Evolutionary conservation across 1,140 invertebrate genomes (phyloP).

Genomic region (Tenebrio molitor): DNA sequence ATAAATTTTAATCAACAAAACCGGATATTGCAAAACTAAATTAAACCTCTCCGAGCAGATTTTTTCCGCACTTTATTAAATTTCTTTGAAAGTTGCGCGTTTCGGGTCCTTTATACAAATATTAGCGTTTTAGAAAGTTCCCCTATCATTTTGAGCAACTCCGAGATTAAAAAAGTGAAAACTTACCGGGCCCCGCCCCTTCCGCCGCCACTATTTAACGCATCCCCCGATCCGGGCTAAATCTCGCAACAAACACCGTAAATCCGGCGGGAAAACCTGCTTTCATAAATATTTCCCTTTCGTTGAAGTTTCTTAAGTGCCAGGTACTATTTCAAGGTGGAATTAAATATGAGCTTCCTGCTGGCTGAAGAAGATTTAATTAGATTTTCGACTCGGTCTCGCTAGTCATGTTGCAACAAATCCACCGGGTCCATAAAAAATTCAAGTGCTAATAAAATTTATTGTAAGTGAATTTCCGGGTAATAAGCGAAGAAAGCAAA

Average conservation of each 20-base stretch:
- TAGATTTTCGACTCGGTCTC: not conserved
- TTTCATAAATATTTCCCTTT: slow-evolving; percentile 9
- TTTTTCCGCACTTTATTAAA: not conserved
- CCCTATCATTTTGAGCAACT: not conserved
- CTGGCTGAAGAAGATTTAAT: not conserved
- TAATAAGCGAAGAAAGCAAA: slow-evolving; percentile 5
- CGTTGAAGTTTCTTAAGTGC: not conserved
- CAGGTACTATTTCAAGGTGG: not conserved
- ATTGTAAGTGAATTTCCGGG: slow-evolving; percentile 2
- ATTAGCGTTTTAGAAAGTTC: not conserved
- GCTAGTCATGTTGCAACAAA: not conserved
- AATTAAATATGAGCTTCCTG: not conserved
- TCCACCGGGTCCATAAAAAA: not conserved
- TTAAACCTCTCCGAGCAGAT: not conserved
- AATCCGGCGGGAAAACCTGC: not conserved
- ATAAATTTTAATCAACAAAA: not conserved
- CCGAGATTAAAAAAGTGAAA: not conserved
- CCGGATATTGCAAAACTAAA: slow-evolving; percentile 8
- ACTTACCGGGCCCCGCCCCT: not conserved
- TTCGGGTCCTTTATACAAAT: not conserved
- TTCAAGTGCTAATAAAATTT: not conserved
- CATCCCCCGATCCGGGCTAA: not conserved
- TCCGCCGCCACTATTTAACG: no score
- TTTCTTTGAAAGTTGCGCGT: not conserved
- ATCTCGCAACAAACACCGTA: not conserved